Evolutionary conservation across 37 sponge, comb jelly and placozoan genomes (phyloP).

Genomic region (Petrosia ficiformis): DNA sequence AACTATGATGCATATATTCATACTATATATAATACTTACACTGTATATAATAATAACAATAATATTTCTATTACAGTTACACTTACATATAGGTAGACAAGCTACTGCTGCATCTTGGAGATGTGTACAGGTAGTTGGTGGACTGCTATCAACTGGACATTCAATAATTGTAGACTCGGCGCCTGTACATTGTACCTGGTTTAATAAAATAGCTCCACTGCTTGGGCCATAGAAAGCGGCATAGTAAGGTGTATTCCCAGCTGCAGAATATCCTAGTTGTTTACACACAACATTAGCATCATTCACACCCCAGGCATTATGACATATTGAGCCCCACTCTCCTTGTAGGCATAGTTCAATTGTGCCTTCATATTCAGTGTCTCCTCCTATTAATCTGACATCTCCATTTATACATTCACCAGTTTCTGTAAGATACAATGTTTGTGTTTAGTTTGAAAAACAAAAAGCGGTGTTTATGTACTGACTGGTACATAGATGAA

Average conservation of each 20-base stretch:
- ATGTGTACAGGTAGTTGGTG: neutral
- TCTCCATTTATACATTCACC: slow-evolving; percentile 9
- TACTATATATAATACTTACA: no score
- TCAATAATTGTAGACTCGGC: neutral
- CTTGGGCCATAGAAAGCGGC: neutral
- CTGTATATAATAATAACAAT: no score
- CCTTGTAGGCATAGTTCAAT: slow-evolving; percentile 21
- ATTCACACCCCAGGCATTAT: slow-evolving; percentile 5
- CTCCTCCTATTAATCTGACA: slow-evolving; percentile 6
- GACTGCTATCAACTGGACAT: neutral
- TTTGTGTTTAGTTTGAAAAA: no score
- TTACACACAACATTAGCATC: slow-evolving; percentile 30
- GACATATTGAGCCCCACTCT: slow-evolving; percentile 20
- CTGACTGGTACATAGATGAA: no score
- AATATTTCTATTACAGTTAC: no score
- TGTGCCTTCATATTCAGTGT: neutral
- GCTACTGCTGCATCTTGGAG: neutral
- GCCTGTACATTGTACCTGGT: neutral
- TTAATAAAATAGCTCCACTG: neutral
- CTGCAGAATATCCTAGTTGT: slow-evolving; percentile 22
- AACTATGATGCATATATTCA: no score
- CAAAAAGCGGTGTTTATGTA: no score
- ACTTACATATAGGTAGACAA: no score
- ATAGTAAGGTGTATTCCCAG: neutral
- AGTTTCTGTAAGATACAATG: neutral